phyloP scores from a whole-genome alignment of 2,113 vertebrate species.

The Entomyzon cyanotis region DNA sequence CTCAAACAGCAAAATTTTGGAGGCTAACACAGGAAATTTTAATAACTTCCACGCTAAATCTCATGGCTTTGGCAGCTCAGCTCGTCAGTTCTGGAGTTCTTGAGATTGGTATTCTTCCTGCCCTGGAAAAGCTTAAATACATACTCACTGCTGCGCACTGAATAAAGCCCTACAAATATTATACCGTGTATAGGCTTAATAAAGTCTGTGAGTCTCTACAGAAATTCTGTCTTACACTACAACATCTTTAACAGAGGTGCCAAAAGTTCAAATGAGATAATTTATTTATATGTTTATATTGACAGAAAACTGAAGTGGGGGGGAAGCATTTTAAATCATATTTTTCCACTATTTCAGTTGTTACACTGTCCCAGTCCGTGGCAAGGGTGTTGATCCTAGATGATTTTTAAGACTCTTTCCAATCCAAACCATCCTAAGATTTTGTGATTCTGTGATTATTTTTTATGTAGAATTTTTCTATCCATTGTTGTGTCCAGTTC shows the following conservation, averaged over 20 bases:
- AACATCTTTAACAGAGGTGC: background rate
- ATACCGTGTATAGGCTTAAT: background rate
- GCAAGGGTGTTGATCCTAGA: background rate
- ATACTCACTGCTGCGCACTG: background rate
- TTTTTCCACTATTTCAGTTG: background rate
- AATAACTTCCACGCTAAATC: slow-evolving; percentile 11
- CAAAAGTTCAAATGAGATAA: background rate
- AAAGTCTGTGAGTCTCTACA: background rate
- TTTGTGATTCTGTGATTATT: background rate
- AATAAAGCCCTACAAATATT: background rate
- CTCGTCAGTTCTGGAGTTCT: background rate
- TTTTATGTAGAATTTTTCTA: background rate
- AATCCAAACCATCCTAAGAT: background rate
- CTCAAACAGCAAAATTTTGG: slow-evolving; percentile 21
- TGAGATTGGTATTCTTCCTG: background rate
- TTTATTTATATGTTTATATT: background rate
- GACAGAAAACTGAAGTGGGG: background rate
- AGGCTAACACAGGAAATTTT: background rate
- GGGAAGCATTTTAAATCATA: background rate
- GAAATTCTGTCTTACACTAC: background rate
- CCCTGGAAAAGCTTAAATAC: background rate
- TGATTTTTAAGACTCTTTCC: background rate
- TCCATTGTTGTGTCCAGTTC: background rate
- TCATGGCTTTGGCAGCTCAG: background rate
- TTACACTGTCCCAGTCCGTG: background rate